Conservation (phyloP, 2,797 vertebrate genomes). For the Helostoma temminkii region DNA sequence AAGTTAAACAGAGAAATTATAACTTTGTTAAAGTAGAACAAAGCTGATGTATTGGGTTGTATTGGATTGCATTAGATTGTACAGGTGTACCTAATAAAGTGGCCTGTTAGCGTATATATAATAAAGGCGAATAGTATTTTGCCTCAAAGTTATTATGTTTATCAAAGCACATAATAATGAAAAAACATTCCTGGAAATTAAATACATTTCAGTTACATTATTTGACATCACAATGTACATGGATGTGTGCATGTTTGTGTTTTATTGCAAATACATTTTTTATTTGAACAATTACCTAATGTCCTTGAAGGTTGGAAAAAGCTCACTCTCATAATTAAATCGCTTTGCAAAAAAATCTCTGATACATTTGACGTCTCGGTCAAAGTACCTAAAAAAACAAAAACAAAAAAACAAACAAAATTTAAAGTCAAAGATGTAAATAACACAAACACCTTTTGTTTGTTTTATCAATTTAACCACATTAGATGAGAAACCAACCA, state of each 20-base stretch:
- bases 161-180: neutral
- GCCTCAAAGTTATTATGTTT: neutral
- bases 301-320: slow-evolving; percentile 92
- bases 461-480: neutral
- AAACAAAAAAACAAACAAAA: too few relatives aligned
- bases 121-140: too few relatives aligned
- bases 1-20: too few relatives aligned
- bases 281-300: slow-evolving; percentile 88
- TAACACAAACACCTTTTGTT: neutral
- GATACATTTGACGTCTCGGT: slow-evolving; percentile 96
- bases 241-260: neutral
- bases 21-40: too few relatives aligned
- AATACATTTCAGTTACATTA: neutral
- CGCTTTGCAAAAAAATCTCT: slow-evolving; percentile 93
- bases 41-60: too few relatives aligned
- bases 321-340: slow-evolving; percentile 93
- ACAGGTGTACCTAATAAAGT: too few relatives aligned
- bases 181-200: neutral
- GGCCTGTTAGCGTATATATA: too few relatives aligned
- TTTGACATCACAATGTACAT: neutral
- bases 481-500: slow-evolving; percentile 82
- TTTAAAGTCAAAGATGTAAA: slow-evolving; percentile 20
- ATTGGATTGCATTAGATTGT: too few relatives aligned
- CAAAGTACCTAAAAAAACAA: slow-evolving; percentile 93
- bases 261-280: neutral